Evolutionary conservation across 1,140 invertebrate species (phyloP), one percentile per base, ranked within the genome.

Genomic region (Trichoplusia ni): DNA sequence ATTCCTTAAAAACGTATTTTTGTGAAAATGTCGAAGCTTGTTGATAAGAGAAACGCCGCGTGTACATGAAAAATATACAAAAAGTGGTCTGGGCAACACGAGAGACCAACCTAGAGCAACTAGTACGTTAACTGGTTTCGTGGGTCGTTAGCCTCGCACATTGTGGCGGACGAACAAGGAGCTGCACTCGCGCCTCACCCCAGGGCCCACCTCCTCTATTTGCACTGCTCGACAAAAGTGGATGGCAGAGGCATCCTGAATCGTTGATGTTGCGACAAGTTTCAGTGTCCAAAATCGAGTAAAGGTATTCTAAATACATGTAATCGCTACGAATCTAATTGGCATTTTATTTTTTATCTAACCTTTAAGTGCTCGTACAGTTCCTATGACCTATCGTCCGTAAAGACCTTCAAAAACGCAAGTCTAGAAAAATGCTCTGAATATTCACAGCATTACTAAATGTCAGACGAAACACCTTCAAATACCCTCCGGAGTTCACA

Each of bases 111-210:
- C 46, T 53, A 53, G 19, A 25, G 54, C 44, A 31, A 42, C 29
- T 38, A 54, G 44, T 59, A 7, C 21, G 37, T 44, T 40, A 64
- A 68, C 68, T 23, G 42, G 66, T 68, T 68, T 47, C 38, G 23
- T 21, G 35, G 68, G 63, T 70, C 68, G 53, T 63, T 62, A 23
- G 35, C 68, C 68, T 42, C 49, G 54, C 14, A 29, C 38, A 29
- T 58, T 18, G 21, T 58, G 18, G 35, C 37, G 37, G 23, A 14
- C n/a, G 37, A 18, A 25, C 23, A 27, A 29, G 44, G 44, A 29
- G 11, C 44, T 49, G 40, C 40, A n/a, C 46, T 2, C 25, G 23
- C 44, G 4, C 9, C 25, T 49, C 25, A 4, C 11, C 14, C 14
- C 46, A 31, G 25, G 46, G 16, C 46, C 1, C 11, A 27, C 21